Percentiles rank a stretch among this genome's conserved stretches.
Conservation (phyloP, 2,113 vertebrate genomes). For the Clarias macrocephalus region DNA sequence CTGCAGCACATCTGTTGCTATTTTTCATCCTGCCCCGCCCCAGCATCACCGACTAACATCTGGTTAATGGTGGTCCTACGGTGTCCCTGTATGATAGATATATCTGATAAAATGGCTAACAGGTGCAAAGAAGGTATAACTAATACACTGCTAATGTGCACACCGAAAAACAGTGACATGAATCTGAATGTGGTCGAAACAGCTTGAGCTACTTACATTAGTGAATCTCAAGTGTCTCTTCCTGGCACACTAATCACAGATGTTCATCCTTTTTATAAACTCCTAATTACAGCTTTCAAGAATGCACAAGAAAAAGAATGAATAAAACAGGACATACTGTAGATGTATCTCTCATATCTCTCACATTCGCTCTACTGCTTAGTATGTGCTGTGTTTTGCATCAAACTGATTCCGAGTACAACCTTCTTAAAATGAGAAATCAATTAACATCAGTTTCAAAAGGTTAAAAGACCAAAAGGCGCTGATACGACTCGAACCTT, state of each 20-base stretch:
- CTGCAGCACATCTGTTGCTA: not conserved
- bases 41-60: constrained; percentile 1
- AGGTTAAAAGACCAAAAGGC: not conserved
- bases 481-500: not conserved
- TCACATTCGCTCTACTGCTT: not conserved
- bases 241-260: not conserved
- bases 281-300: not conserved
- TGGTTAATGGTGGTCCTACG: not conserved
- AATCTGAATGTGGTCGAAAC: not conserved
- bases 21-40: not conserved
- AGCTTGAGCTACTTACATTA: constrained; percentile 12
- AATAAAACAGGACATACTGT: not conserved
- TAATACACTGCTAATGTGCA: not conserved
- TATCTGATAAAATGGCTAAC: not conserved
- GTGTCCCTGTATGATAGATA: not conserved
- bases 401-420: not conserved
- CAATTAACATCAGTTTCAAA: not conserved
- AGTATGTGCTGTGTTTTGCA: not conserved
- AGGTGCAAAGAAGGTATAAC: not conserved
- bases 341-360: not conserved
- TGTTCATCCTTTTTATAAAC: not conserved
- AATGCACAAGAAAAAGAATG: not conserved
- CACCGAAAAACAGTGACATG: not conserved
- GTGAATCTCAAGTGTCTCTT: not conserved
- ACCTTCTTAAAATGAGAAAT: not conserved